Conservation (phyloP, 2,888 invertebrate species). For the Agrochola lychnidis region DNA sequence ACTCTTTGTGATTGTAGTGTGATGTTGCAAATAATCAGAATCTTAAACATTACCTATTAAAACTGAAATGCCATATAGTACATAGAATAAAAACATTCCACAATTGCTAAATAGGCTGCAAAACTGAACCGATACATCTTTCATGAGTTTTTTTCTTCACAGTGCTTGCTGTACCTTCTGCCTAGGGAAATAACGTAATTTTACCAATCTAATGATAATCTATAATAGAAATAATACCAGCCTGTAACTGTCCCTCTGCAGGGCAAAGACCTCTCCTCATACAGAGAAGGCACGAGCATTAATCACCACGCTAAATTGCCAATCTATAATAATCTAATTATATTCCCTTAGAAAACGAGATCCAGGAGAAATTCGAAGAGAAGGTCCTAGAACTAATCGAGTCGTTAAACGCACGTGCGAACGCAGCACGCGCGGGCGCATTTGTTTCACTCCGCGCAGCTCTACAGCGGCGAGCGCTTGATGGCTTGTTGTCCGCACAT, state of each 20-base stretch:
- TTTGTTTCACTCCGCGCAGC: slow-evolving; percentile 93
- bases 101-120: background rate
- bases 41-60: background rate
- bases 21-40: background rate
- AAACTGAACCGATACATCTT: background rate
- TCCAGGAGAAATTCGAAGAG: slow-evolving; percentile 94
- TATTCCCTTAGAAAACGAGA: slow-evolving; percentile 85
- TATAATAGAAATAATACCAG: background rate
- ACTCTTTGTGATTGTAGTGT: background rate
- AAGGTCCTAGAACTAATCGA: slow-evolving; percentile 97
- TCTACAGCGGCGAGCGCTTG: slow-evolving; percentile 94
- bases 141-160: background rate
- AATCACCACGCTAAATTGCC: background rate
- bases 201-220: background rate
- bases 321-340: background rate
- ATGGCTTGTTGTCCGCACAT: slow-evolving; percentile 94
- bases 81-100: background rate
- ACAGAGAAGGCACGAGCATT: background rate
- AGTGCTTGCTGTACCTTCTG: background rate
- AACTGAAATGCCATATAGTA: background rate
- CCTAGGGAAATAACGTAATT: background rate
- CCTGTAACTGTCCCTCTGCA: background rate
- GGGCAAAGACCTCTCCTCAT: background rate
- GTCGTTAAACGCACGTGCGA: slow-evolving; percentile 96
- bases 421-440: slow-evolving; percentile 94